Evolutionary conservation across 2,113 vertebrate species (phyloP), one percentile per base, ranked within the genome.

Genomic region (Cygnus buccinator): DNA sequence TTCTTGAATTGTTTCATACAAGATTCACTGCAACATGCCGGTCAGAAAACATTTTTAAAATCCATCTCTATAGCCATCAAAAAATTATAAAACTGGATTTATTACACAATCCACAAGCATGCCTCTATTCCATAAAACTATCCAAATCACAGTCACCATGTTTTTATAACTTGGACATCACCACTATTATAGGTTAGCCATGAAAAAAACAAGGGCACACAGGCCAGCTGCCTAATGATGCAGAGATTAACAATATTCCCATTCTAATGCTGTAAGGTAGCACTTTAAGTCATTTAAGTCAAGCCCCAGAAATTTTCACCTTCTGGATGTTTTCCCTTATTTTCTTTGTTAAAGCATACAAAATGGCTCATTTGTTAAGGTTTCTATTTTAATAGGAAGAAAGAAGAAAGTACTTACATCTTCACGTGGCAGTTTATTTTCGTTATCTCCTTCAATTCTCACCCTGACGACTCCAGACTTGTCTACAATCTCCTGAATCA

Each of bases 401-500:
- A 88, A 59, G 31, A 66, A 55, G 43, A 5, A 97, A 94, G 44
- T 89, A 97, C 98, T 97, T 93, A 98, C 98, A 4, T 98, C 98
- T 98, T 98, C 98, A 95, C 98, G 98, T 61, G 98, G 98, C 84
- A 98, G 97, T 90, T 98, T 98, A 93, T 98, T 98, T 97, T 98
- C 98, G 94, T 98, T 98, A 92, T 98, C 98, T 91, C 98, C 98
- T 98, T 98, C 98, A 97, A 98, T 98, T 96, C 98, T 98, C 94
- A 98, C 98, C 94, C 98, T 97, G 96, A 98, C 98, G 75, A 98
- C 98, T 97, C 98, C 98, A 95, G 98, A 98, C 95, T 98, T 98
- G 95, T 98, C 98, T 92, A 98, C 98, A 93, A 98, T 98, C 97
- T 98, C 98, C 89, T 98, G 98, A 98, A 98, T 98, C 80, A 98